These are phyloP conservation scores for Hypotaenidia okinawae DNA, from an alignment of 2,797 vertebrate genomes.

Conservation along the genomic window DNA sequence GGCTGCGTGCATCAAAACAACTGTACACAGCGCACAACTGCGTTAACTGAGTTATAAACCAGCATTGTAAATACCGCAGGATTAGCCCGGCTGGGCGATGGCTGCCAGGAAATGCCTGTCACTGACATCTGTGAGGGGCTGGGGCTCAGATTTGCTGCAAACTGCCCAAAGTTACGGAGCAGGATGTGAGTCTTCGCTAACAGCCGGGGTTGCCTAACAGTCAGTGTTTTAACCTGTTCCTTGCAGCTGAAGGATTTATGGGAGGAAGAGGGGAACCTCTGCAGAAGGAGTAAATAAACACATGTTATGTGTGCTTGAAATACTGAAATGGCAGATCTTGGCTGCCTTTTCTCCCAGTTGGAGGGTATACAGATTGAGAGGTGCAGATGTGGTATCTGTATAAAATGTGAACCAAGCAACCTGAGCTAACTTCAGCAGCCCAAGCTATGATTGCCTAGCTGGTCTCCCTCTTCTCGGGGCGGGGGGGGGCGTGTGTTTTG, in stretches of 20 bases:
- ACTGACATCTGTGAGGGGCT: background rate
- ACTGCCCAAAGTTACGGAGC: background rate
- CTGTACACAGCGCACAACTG: rapidly evolving
- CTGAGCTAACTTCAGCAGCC: background rate
- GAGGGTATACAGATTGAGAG: background rate
- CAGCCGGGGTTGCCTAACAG: background rate
- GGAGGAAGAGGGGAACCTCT: background rate
- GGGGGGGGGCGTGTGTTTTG: too few species aligned
- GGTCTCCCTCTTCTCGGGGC: too few species aligned
- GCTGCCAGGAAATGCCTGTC: background rate
- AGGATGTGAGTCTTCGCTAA: constrained; percentile 21
- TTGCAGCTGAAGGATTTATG: background rate
- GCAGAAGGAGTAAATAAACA: background rate
- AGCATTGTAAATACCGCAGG: background rate
- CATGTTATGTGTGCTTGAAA: rapidly evolving
- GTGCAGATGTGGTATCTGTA: rapidly evolving
- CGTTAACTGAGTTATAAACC: background rate
- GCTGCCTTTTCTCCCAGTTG: background rate
- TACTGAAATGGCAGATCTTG: rapidly evolving
- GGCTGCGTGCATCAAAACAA: background rate
- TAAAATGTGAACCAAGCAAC: background rate
- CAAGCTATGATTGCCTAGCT: background rate
- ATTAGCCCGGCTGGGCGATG: background rate
- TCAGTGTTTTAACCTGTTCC: background rate
- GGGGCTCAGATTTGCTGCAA: background rate